phyloP scores from a whole-genome alignment of 2,113 vertebrate genomes.

The Bolborhynchus lineola region DNA sequence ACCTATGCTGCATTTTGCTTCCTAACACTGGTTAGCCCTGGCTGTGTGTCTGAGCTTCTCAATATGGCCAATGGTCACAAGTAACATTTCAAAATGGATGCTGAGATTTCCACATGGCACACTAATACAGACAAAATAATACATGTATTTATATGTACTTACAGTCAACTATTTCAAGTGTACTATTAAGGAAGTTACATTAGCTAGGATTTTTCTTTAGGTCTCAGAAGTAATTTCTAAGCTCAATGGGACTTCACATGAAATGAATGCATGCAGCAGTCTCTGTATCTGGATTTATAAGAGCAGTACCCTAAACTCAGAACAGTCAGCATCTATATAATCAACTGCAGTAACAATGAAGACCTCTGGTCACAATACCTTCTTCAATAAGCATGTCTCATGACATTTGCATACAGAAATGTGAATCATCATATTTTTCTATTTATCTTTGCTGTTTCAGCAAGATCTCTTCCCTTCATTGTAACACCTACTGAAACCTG shows the following conservation, averaged over 20 bases:
- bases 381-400: not conserved
- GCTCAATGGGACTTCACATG: not conserved
- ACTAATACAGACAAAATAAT: not conserved
- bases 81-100: not conserved
- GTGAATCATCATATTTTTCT: not conserved
- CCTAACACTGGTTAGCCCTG: not conserved
- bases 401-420: not conserved
- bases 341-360: not conserved
- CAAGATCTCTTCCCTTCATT: not conserved
- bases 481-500: not conserved
- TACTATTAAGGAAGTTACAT: not conserved
- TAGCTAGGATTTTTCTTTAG: not conserved
- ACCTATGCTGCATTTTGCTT: not conserved
- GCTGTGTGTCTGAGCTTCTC: rapidly evolving
- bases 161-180: not conserved
- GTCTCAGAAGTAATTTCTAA: not conserved
- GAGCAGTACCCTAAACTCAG: not conserved
- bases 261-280: not conserved
- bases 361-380: not conserved
- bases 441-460: not conserved
- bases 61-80: rapidly evolving
- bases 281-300: not conserved
- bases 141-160: not conserved
- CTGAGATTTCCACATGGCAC: not conserved
- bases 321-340: not conserved